Conservation (phyloP, 2,888 invertebrate genomes). For the Tipula helvola region DNA sequence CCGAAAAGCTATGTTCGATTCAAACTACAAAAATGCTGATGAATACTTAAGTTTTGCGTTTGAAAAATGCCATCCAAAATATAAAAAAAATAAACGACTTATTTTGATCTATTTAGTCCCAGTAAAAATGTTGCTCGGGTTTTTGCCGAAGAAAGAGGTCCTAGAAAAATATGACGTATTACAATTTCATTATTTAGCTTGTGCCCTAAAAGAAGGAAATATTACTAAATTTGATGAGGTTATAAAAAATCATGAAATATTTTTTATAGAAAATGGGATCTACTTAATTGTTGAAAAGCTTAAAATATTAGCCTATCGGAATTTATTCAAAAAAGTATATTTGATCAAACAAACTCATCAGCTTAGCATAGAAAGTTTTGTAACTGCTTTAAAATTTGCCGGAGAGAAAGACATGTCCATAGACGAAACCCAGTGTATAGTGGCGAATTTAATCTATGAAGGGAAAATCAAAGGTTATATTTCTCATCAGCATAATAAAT, state of each 20-base stretch:
- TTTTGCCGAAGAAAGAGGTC: conserved; percentile 73
- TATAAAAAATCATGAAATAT: conserved; percentile 74
- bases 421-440: conserved; percentile 92
- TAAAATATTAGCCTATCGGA: conserved; percentile 88
- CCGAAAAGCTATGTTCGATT: conserved; percentile 96
- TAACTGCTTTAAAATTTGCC: conserved; percentile 67
- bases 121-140: conserved; percentile 93
- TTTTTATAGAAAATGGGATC: conserved; percentile 94
- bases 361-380: conserved; percentile 73
- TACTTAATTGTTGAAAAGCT: conserved; percentile 94
- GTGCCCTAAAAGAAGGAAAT: conserved; percentile 83
- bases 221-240: conserved; percentile 69
- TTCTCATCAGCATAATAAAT: conserved; percentile 90
- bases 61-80: conserved; percentile 70
- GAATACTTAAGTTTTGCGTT: conserved; percentile 88
- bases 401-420: conserved; percentile 77
- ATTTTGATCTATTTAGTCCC: conserved; percentile 93
- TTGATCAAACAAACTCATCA: conserved; percentile 68
- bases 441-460: conserved; percentile 92
- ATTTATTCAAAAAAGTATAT: conserved; percentile 88
- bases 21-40: conserved; percentile 87
- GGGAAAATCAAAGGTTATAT: conserved; percentile 98
- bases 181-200: conserved; percentile 81
- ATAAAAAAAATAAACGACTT: conserved; percentile 73
- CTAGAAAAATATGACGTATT: conserved; percentile 80